phyloP scores from a whole-genome alignment of 2,888 invertebrate species.

The Watsonalla cultraria region DNA sequence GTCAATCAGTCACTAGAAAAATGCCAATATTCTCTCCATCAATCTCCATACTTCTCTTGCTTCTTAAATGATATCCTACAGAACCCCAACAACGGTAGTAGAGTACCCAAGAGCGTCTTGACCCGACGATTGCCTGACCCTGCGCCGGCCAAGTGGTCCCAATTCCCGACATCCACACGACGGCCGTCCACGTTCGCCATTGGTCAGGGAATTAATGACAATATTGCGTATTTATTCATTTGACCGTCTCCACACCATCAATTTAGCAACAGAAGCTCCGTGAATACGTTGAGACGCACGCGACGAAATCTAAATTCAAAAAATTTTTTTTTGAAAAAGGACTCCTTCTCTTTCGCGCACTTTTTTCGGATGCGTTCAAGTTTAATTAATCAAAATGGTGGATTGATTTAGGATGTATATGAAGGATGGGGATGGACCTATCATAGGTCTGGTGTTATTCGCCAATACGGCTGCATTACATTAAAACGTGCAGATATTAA shows the following conservation, averaged over 20 bases:
- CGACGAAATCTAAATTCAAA: conserved; percentile 19
- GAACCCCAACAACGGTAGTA: conserved; percentile 14
- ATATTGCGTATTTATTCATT: conserved; percentile 65
- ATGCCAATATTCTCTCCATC: too few species aligned
- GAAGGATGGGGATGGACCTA: conserved; percentile 45
- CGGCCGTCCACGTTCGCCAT: conserved; percentile 43
- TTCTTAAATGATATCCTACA: conserved; percentile 3
- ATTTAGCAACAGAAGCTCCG: conserved; percentile 58
- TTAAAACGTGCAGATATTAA: conserved; percentile 30
- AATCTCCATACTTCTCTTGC: too few species aligned
- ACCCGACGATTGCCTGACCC: conserved; percentile 60
- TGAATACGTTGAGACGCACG: conserved; percentile 19
- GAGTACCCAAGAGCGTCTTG: conserved; percentile 43
- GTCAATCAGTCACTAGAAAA: too few species aligned
- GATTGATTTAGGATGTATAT: conserved; percentile 46
- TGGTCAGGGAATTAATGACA: conserved; percentile 67
- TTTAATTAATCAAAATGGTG: conserved; percentile 40
- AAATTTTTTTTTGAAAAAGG: conserved; percentile 14
- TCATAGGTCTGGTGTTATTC: conserved; percentile 44
- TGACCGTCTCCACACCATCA: conserved; percentile 56
- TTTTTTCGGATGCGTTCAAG: conserved; percentile 11
- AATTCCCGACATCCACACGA: conserved; percentile 56
- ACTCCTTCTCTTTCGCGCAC: not conserved
- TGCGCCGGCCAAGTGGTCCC: conserved; percentile 62
- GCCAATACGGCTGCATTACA: conserved; percentile 65